A percentile compares a stretch with the other conserved stretches of the same genome.
These are phyloP conservation scores for Xenentodon cancila DNA, from an alignment of 2,797 vertebrate genomes.

Conservation along the genomic window DNA sequence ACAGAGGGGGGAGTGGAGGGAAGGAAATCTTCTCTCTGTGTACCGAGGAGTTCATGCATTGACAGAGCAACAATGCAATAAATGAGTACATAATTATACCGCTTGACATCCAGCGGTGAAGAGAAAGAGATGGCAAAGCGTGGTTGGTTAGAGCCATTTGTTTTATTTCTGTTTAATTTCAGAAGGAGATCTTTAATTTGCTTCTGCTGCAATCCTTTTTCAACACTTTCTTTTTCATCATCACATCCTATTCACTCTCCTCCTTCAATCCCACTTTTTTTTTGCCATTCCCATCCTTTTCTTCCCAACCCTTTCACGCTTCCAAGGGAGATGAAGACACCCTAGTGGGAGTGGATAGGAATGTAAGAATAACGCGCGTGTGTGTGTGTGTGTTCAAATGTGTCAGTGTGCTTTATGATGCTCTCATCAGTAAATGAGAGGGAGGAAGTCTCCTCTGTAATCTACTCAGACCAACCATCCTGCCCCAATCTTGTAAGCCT, in stretches of 20 bases:
- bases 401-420: conserved; percentile 75
- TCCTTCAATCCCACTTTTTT: conserved; percentile 50
- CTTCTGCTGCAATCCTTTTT: conserved; percentile 62
- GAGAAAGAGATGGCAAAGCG: conserved; percentile 56
- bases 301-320: conserved; percentile 35
- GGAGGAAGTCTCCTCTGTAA: conserved; percentile 82
- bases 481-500: conserved; percentile 66
- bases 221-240: conserved; percentile 74
- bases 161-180: conserved; percentile 50
- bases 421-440: conserved; percentile 76
- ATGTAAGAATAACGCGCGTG: conserved; percentile 64
- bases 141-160: conserved; percentile 47
- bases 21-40: conserved; percentile 60
- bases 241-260: conserved; percentile 71
- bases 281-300: conserved; percentile 27
- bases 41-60: conserved; percentile 69
- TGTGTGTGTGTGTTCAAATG: conserved; percentile 43
- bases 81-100: conserved; percentile 79
- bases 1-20: conserved; percentile 33
- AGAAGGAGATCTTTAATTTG: conserved; percentile 71
- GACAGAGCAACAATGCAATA: conserved; percentile 77
- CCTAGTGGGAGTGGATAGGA: conserved; percentile 70
- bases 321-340: conserved; percentile 71
- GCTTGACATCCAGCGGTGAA: conserved; percentile 71
- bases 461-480: conserved; percentile 73